Evolutionary conservation across 2,113 vertebrate genomes (phyloP).

Genomic region (Elgaria multicarinata): DNA sequence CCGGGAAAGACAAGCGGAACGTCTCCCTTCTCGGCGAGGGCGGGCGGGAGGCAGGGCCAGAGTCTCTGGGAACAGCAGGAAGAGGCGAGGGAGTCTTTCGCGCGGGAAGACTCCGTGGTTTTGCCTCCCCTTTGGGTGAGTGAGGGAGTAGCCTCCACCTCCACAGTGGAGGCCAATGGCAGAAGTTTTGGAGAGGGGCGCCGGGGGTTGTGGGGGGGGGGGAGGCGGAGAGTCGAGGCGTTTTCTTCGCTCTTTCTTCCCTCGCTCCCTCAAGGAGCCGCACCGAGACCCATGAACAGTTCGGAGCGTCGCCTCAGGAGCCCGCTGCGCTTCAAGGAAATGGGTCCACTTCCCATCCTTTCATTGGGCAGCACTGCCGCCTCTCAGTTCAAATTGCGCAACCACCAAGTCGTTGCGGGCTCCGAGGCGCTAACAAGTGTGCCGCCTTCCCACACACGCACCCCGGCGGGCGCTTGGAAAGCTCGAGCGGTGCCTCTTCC

Average conservation of each 20-base stretch:
- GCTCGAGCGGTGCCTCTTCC: background rate
- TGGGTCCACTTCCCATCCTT: background rate
- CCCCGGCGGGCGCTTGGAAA: background rate
- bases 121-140: background rate
- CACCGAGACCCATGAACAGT: background rate
- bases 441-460: background rate
- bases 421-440: background rate
- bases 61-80: background rate
- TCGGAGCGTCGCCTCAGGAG: background rate
- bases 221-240: background rate
- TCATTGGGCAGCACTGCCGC: background rate
- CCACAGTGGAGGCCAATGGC: background rate
- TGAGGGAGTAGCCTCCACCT: background rate
- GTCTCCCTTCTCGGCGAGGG: background rate
- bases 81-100: background rate
- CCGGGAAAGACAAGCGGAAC: no score
- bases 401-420: background rate
- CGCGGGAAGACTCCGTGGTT: background rate
- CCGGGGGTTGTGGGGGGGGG: no score
- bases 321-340: background rate
- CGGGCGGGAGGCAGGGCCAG: background rate
- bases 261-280: background rate
- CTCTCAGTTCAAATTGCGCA: background rate
- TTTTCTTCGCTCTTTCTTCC: background rate
- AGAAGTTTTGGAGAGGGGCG: background rate